These are phyloP conservation scores for Rhegmatorhina hoffmannsi DNA, from an alignment of 2,113 vertebrate genomes.

Conservation along the genomic window DNA sequence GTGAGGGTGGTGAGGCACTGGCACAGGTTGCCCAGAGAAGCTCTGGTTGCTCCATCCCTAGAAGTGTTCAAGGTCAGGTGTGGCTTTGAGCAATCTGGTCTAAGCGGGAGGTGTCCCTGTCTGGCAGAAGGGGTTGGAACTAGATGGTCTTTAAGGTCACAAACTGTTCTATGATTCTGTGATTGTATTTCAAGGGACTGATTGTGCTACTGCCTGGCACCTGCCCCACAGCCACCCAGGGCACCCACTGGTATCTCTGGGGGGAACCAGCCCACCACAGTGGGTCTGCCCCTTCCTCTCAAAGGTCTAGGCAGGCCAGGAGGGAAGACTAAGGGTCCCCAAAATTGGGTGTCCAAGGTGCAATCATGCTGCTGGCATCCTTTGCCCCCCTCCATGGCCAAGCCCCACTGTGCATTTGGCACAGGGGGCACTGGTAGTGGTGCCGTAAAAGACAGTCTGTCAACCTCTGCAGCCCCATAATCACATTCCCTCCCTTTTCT, in stretches of 20 bases:
- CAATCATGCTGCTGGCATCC: not conserved
- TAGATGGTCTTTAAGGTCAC: not conserved
- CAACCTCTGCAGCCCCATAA: not conserved
- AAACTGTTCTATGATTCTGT: not conserved
- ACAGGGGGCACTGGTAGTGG: fast-evolving
- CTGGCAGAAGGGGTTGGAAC: not conserved
- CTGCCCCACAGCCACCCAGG: not conserved
- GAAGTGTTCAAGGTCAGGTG: not conserved
- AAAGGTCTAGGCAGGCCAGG: not conserved
- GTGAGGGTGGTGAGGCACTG: not conserved
- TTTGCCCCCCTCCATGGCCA: not conserved
- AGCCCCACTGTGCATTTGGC: not conserved
- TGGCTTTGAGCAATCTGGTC: not conserved
- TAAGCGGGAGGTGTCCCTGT: not conserved
- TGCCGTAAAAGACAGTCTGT: not conserved
- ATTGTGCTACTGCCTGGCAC: not conserved
- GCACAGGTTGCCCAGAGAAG: not conserved
- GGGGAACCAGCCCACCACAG: fast-evolving
- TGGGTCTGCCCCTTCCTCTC: fast-evolving
- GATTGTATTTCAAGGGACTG: not conserved
- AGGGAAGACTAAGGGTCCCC: not conserved
- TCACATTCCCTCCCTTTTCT: not conserved
- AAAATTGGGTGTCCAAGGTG: not conserved
- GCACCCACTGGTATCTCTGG: not conserved
- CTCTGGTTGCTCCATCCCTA: not conserved